Evolutionary conservation across 2,888 invertebrate genomes (phyloP).

Genomic region (Tridacna gigas): DNA sequence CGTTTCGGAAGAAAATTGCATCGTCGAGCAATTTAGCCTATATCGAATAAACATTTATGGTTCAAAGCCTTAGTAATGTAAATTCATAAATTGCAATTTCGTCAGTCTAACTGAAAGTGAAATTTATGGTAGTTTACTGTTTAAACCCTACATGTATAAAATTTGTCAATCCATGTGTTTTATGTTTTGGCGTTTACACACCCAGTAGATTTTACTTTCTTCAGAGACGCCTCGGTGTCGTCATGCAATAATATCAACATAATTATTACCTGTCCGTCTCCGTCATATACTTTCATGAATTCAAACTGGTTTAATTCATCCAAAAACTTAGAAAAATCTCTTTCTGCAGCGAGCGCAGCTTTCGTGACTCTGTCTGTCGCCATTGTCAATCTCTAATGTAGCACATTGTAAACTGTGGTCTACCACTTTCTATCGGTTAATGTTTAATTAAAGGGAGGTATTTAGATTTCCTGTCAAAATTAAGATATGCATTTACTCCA

Average conservation of each 20-base stretch:
- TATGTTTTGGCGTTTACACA: too few species aligned
- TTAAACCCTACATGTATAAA: too few species aligned
- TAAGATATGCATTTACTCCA: neutral
- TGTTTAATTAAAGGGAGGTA: neutral
- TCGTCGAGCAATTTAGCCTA: too few species aligned
- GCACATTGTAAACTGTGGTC: constrained; percentile 30
- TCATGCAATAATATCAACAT: constrained; percentile 27
- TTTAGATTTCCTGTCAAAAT: neutral
- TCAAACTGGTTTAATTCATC: constrained; percentile 67
- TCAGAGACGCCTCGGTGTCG: neutral
- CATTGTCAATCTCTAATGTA: constrained; percentile 52
- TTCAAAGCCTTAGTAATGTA: too few species aligned
- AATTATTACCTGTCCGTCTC: constrained; percentile 50
- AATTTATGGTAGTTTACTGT: too few species aligned
- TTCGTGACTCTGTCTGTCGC: constrained; percentile 60
- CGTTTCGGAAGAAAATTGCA: too few species aligned
- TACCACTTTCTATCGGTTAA: neutral
- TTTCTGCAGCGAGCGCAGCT: constrained; percentile 62
- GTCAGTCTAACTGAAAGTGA: too few species aligned
- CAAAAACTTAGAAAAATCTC: constrained; percentile 64
- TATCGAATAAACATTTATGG: too few species aligned
- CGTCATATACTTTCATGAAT: constrained; percentile 65
- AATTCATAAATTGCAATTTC: too few species aligned
- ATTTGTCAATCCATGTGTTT: too few species aligned
- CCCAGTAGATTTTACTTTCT: neutral